phyloP scores from a whole-genome alignment of 2,797 vertebrate genomes.

The Anisognathus igniventris region DNA sequence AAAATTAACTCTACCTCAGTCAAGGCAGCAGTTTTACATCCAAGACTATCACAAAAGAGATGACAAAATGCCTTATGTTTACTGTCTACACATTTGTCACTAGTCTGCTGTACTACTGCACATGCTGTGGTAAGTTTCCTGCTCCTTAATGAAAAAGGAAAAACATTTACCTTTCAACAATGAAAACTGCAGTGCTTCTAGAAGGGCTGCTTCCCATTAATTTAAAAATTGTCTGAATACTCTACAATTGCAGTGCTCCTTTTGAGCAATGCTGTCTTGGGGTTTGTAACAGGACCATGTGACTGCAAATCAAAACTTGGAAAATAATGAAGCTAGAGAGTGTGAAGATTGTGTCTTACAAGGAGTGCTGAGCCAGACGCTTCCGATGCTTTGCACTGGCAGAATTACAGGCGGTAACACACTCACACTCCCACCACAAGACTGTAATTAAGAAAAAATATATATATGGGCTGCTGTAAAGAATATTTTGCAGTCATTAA shows the following conservation, averaged over 20 bases:
- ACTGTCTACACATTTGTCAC: not conserved
- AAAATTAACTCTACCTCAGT: not conserved
- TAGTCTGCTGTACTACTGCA: not conserved
- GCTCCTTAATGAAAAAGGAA: not conserved
- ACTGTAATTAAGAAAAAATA: not conserved
- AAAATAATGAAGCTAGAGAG: not conserved
- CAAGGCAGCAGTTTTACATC: not conserved
- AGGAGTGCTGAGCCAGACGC: not conserved
- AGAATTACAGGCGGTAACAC: not conserved
- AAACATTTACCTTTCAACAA: not conserved
- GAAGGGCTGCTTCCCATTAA: not conserved
- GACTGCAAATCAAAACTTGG: not conserved
- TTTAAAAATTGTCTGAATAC: not conserved
- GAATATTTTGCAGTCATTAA: not conserved
- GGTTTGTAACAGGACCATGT: not conserved
- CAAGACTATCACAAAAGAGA: not conserved
- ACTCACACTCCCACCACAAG: not conserved
- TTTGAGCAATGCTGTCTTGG: not conserved
- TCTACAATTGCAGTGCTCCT: not conserved
- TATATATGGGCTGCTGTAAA: not conserved
- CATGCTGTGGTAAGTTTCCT: not conserved
- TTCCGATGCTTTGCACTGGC: not conserved
- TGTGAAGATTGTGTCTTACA: rapidly evolving
- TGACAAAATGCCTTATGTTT: slow-evolving; percentile 17
- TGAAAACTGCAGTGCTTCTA: not conserved